These are phyloP conservation scores for Macrostomum lignano DNA, from an alignment of 1,140 invertebrate species.

Conservation along the genomic window DNA sequence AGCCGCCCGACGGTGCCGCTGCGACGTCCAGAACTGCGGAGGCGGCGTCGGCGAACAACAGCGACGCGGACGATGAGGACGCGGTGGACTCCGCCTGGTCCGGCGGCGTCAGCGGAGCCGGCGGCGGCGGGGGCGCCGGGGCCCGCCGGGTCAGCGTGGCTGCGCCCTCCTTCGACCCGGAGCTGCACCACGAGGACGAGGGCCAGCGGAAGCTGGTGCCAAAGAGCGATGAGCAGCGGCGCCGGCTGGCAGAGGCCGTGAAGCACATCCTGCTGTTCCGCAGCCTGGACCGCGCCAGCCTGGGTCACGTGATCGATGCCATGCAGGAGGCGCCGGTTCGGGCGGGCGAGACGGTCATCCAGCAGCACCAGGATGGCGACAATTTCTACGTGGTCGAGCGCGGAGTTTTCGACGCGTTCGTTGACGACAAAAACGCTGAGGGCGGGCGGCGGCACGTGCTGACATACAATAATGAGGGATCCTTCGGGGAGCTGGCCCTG, in stretches of 20 bases:
- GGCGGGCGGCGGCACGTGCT: not conserved
- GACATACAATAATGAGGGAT: constrained; percentile 42
- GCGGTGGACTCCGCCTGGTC: no score
- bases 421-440: not conserved
- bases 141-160: not conserved
- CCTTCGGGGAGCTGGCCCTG: constrained; percentile 68
- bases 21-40: no score
- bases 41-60: no score
- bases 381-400: constrained; percentile 81
- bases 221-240: constrained; percentile 65
- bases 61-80: no score
- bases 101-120: no score
- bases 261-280: constrained; percentile 71
- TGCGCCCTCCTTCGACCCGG: not conserved
- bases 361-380: constrained; percentile 80
- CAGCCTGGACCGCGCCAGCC: constrained; percentile 55
- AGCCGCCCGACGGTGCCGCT: no score
- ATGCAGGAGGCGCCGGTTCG: constrained; percentile 59
- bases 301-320: constrained; percentile 61
- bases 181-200: not conserved
- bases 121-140: no score
- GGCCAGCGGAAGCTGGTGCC: not conserved
- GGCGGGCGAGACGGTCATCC: constrained; percentile 57
- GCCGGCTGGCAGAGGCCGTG: constrained; percentile 57
- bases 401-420: constrained; percentile 2